A percentile compares a stretch with the other conserved stretches of the same genome.
phyloP scores from a whole-genome alignment of 2,888 invertebrate genomes.

The Lasioglossum calceatum region DNA sequence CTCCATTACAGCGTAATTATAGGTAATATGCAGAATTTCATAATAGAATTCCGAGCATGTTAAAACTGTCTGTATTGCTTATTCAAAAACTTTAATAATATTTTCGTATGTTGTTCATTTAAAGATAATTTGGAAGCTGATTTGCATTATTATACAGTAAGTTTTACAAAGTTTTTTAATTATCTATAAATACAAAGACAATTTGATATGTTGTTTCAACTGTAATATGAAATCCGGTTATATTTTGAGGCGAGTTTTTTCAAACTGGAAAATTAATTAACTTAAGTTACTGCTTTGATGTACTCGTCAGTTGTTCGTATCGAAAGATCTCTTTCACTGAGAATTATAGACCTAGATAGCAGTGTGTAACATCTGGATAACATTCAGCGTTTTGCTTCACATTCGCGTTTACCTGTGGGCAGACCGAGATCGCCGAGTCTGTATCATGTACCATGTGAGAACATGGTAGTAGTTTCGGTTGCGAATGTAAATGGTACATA shows the following conservation, averaged over 20 bases:
- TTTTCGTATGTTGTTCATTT: too few relatives aligned
- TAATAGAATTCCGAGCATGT: too few relatives aligned
- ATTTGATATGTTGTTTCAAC: neutral
- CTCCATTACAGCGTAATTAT: too few relatives aligned
- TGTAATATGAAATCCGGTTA: neutral
- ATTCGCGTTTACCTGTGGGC: neutral
- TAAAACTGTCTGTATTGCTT: too few relatives aligned
- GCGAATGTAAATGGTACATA: neutral
- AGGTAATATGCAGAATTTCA: too few relatives aligned
- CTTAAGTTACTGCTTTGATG: neutral
- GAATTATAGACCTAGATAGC: neutral
- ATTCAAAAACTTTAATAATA: too few relatives aligned
- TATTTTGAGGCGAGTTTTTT: neutral
- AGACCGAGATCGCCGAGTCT: neutral
- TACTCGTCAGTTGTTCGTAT: neutral
- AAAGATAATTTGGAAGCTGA: neutral
- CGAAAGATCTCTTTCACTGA: neutral
- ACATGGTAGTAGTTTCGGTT: neutral
- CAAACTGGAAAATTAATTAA: too few relatives aligned
- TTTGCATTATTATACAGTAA: neutral
- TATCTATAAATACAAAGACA: too few relatives aligned
- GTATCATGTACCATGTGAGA: neutral
- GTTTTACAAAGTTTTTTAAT: too few relatives aligned
- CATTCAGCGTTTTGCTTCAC: neutral
- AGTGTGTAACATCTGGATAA: neutral